phyloP scores from a whole-genome alignment of 1,140 invertebrate species.

The Papilio xuthus region DNA sequence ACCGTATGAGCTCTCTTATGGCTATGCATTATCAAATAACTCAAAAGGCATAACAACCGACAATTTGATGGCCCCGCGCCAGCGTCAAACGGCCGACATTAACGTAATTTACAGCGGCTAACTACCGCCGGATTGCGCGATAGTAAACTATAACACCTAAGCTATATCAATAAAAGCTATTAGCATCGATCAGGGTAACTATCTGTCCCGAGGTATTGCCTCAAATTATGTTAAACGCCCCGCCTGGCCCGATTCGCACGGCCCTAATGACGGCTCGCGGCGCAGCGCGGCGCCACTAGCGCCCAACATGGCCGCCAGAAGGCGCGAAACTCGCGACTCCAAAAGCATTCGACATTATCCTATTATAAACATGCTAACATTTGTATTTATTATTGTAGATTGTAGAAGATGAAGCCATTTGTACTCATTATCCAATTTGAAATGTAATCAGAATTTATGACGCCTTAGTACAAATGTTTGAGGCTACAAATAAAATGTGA shows the following conservation, averaged over 20 bases:
- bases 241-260: constrained; percentile 44
- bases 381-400: constrained; percentile 11
- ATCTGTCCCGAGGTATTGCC: constrained; percentile 68
- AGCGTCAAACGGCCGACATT: constrained; percentile 69
- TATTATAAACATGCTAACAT: constrained; percentile 21
- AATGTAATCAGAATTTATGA: not conserved
- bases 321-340: constrained; percentile 22
- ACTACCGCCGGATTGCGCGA: constrained; percentile 55
- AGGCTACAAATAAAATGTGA: not conserved
- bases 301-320: constrained; percentile 45
- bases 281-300: constrained; percentile 43
- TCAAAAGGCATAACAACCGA: constrained; percentile 61
- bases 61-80: constrained; percentile 66
- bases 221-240: constrained; percentile 72
- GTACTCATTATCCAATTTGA: constrained; percentile 11
- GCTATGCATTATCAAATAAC: constrained; percentile 65
- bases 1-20: constrained; percentile 38
- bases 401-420: not conserved
- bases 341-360: constrained; percentile 28
- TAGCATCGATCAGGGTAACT: constrained; percentile 75
- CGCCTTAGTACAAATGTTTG: not conserved
- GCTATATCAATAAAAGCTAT: constrained; percentile 79
- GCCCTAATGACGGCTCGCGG: constrained; percentile 54
- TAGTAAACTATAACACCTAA: constrained; percentile 70
- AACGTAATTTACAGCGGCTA: constrained; percentile 67